Percentiles rank a stretch among this genome's conserved stretches.
Conservation (phyloP, 2,113 vertebrate species). For the Cryptotis parvus region DNA sequence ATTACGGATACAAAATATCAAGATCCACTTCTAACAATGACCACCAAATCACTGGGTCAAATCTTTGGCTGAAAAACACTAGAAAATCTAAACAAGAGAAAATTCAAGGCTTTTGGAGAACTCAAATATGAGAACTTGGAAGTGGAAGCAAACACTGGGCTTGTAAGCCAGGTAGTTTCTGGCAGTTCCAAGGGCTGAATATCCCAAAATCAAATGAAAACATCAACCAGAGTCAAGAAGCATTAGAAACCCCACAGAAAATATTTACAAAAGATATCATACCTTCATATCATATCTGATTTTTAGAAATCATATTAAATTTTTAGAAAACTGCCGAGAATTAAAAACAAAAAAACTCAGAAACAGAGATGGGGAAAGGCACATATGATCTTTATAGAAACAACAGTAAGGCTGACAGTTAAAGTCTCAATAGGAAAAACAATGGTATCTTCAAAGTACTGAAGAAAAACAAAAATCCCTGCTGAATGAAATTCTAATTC, state of each 20-base stretch:
- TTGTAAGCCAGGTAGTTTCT: not conserved
- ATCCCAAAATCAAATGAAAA: slow-evolving; percentile 13
- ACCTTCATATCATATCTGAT: too few relatives aligned
- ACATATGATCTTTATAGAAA: not conserved
- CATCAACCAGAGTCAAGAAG: slow-evolving; percentile 24
- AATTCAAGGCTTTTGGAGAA: not conserved
- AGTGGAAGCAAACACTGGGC: not conserved
- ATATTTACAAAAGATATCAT: slow-evolving; percentile 40
- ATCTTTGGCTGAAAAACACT: slow-evolving; percentile 7
- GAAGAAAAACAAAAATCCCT: not conserved
- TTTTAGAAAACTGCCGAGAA: slow-evolving; percentile 20
- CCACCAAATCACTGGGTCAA: not conserved
- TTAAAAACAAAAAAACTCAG: slow-evolving; percentile 55
- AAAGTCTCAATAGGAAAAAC: slow-evolving; percentile 42
- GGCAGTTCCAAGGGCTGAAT: not conserved
- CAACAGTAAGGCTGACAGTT: not conserved
- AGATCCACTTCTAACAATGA: not conserved
- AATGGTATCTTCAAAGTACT: not conserved
- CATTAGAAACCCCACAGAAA: not conserved
- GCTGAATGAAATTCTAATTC: not conserved
- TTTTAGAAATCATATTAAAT: too few relatives aligned
- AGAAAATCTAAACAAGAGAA: slow-evolving; percentile 2
- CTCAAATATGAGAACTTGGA: not conserved
- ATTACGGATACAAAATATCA: not conserved
- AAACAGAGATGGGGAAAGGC: not conserved